A percentile compares a stretch with the other conserved stretches of the same genome.
phyloP scores from a whole-genome alignment of 2,113 vertebrate genomes.

The Malaclemys terrapin region DNA sequence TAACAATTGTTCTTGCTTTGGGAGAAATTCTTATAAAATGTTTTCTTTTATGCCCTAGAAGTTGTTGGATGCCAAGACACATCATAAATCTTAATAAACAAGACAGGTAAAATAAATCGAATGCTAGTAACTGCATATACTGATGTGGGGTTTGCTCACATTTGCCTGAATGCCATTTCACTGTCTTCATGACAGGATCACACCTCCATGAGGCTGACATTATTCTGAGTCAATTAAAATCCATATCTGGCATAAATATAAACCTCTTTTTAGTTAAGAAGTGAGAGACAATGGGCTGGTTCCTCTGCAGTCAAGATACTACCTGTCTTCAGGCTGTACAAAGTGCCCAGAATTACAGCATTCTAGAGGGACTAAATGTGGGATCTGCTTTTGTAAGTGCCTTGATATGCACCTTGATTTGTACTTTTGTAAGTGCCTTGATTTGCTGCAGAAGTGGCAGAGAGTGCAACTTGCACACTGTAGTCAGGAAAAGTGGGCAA shows the following conservation, averaged over 20 bases:
- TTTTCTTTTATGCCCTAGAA: background rate
- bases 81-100: background rate
- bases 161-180: background rate
- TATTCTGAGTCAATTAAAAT: constrained; percentile 34
- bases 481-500: background rate
- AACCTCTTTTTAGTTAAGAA: background rate
- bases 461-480: background rate
- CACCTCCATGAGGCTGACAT: background rate
- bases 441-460: background rate
- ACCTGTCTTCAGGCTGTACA: background rate
- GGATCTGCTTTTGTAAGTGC: background rate
- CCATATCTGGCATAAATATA: background rate
- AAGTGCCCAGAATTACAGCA: background rate
- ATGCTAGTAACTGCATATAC: background rate
- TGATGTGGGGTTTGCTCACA: background rate
- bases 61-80: background rate
- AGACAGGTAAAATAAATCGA: background rate
- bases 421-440: background rate
- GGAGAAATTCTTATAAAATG: background rate
- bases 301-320: background rate
- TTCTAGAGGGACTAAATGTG: background rate
- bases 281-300: background rate
- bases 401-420: background rate
- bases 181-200: background rate
- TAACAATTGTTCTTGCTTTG: background rate